Conservation (phyloP, 2,797 vertebrate genomes). For the Telmatherina bonti region DNA sequence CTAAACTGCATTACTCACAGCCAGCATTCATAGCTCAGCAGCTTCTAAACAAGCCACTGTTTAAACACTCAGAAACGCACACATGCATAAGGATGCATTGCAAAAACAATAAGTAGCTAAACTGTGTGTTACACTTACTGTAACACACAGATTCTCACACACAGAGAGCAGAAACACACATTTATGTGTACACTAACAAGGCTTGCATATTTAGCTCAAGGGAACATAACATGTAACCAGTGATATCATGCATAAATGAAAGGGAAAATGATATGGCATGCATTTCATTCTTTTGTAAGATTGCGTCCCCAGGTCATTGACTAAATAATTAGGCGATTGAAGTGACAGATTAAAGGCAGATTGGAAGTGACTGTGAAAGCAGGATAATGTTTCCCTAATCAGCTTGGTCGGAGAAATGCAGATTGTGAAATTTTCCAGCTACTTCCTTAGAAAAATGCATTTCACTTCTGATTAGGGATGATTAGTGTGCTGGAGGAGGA, state of each 20-base stretch:
- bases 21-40: slow-evolving; percentile 82
- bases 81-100: slow-evolving; percentile 44
- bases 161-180: slow-evolving; percentile 35
- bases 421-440: slow-evolving; percentile 91
- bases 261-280: slow-evolving; percentile 82
- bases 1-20: slow-evolving; percentile 79
- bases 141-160: slow-evolving; percentile 12
- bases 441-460: slow-evolving; percentile 91
- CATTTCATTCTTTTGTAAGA: slow-evolving; percentile 87
- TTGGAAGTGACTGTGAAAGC: slow-evolving; percentile 89
- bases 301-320: slow-evolving; percentile 86
- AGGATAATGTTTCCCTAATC: slow-evolving; percentile 91
- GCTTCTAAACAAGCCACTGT: slow-evolving; percentile 77
- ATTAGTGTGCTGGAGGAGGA: slow-evolving; percentile 79
- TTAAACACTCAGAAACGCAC: slow-evolving; percentile 69
- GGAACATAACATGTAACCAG: slow-evolving; percentile 75
- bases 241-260: slow-evolving; percentile 83
- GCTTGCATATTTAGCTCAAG: slow-evolving; percentile 73
- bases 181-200: slow-evolving; percentile 56
- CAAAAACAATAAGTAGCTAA: slow-evolving; percentile 66
- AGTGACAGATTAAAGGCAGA: slow-evolving; percentile 90
- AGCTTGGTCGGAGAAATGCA: slow-evolving; percentile 89
- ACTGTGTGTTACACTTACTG: slow-evolving; percentile 18
- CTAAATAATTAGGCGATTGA: slow-evolving; percentile 89
- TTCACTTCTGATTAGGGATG: slow-evolving; percentile 87